Conservation (phyloP, 64 coral and sea anemone genomes). For the Pachyseris speciosa region DNA sequence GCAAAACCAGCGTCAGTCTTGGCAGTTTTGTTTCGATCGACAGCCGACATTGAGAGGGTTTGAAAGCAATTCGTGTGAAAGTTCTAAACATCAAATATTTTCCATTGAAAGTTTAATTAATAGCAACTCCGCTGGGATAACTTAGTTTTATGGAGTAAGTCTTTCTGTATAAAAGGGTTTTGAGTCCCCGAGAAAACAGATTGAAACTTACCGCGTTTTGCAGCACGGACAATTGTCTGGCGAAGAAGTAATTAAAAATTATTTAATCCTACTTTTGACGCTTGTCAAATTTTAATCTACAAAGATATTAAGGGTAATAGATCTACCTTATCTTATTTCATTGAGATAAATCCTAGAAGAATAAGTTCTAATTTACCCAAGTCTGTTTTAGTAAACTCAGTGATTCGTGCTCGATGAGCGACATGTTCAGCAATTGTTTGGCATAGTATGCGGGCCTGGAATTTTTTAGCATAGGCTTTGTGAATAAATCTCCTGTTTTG, state of each 20-base stretch:
- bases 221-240: background rate
- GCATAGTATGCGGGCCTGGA: no score
- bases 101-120: background rate
- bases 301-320: background rate
- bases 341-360: background rate
- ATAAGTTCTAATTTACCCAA: background rate
- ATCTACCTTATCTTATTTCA: background rate
- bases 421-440: background rate
- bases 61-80: conserved; percentile 4
- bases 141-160: background rate
- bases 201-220: background rate
- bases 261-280: background rate
- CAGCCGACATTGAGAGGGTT: background rate
- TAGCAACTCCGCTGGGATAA: background rate
- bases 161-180: background rate
- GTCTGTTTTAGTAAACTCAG: no score
- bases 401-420: background rate
- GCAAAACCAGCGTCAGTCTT: background rate
- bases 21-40: background rate
- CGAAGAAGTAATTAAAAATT: conserved; percentile 11
- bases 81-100: background rate
- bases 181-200: background rate
- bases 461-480: background rate
- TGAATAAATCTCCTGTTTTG: background rate
- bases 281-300: background rate